These are phyloP conservation scores for Montipora cactus DNA, from an alignment of 64 coral and sea anemone genomes.

Conservation along the genomic window DNA sequence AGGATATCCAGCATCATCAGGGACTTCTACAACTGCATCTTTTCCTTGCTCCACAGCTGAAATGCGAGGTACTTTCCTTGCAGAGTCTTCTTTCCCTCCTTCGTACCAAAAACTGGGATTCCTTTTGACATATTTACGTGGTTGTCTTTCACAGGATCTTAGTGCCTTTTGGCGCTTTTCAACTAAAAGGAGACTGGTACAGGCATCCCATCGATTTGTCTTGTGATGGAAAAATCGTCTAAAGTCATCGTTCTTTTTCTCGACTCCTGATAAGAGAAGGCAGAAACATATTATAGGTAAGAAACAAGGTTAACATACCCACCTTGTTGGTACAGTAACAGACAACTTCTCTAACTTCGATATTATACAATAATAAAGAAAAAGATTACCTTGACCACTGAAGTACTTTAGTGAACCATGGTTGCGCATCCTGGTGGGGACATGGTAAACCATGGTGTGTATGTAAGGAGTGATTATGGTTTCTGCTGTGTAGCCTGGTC, in stretches of 20 bases:
- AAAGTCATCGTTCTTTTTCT: slow-evolving; percentile 46
- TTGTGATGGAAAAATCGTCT: slow-evolving; percentile 40
- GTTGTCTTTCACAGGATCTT: no score
- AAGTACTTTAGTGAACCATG: neutral
- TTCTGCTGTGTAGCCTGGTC: neutral
- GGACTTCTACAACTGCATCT: no score
- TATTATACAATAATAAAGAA: neutral
- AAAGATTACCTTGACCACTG: slow-evolving; percentile 8
- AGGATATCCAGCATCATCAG: no score
- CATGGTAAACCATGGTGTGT: neutral
- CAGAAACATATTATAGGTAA: no score
- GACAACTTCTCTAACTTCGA: neutral
- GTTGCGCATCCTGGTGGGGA: neutral
- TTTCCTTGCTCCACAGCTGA: no score
- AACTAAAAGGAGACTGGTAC: no score
- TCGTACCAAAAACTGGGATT: no score
- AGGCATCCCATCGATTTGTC: slow-evolving; percentile 1
- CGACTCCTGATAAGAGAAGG: no score
- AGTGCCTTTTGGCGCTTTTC: no score
- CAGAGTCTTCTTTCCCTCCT: neutral
- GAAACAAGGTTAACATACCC: no score
- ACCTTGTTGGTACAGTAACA: neutral
- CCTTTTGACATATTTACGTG: no score
- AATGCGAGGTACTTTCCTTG: no score
- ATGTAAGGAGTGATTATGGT: neutral